These are phyloP conservation scores for Xestia xanthographa DNA, from an alignment of 2,888 invertebrate species.

Conservation along the genomic window DNA sequence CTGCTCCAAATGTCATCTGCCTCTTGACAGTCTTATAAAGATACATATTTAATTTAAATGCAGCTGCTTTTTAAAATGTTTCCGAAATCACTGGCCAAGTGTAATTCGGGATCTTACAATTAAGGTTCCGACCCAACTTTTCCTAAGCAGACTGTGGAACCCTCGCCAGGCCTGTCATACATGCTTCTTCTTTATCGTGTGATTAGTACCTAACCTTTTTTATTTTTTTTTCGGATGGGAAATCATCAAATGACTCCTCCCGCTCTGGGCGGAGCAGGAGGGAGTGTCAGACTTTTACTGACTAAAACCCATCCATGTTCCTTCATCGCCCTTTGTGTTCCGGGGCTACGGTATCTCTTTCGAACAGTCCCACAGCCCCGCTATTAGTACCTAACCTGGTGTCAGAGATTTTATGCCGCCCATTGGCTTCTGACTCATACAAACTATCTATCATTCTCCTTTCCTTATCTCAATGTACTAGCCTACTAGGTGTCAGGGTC, in stretches of 20 bases:
- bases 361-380: too few relatives aligned
- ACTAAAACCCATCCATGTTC: too few relatives aligned
- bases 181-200: background rate
- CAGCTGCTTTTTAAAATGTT: conserved; percentile 12
- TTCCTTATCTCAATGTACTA: background rate
- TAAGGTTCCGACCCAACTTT: background rate
- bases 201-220: background rate
- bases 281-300: too few relatives aligned
- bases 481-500: background rate
- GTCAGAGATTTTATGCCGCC: background rate
- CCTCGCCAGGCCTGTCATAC: background rate
- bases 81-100: background rate
- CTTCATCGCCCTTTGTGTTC: too few relatives aligned
- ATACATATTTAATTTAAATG: conserved; percentile 11
- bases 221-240: too few relatives aligned
- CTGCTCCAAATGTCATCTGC: conserved; percentile 23
- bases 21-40: background rate
- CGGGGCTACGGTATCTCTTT: too few relatives aligned
- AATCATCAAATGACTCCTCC: too few relatives aligned
- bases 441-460: background rate
- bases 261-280: too few relatives aligned
- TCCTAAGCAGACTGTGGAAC: too few relatives aligned
- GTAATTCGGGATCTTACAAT: background rate
- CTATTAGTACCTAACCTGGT: background rate
- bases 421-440: background rate